These are phyloP conservation scores for Venusia cambrica DNA, from an alignment of 2,888 invertebrate species.

Conservation along the genomic window DNA sequence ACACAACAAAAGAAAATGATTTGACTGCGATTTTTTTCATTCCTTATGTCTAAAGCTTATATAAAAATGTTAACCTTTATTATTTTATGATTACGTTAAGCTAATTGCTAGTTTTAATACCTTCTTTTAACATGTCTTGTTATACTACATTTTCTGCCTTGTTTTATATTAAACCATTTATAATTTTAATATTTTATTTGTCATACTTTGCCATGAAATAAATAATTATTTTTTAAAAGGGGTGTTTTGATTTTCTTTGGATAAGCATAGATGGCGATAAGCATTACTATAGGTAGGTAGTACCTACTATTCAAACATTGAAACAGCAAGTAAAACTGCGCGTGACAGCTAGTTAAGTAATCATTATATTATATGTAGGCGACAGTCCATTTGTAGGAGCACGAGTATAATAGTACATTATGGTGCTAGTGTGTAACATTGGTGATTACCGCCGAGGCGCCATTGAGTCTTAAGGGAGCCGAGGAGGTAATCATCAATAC, in stretches of 20 bases:
- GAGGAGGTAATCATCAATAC: too few relatives aligned
- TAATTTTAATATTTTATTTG: conserved; percentile 43
- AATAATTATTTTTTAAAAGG: conserved; percentile 45
- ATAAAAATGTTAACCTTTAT: conserved; percentile 17
- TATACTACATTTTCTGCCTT: conserved; percentile 39
- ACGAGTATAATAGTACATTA: too few relatives aligned
- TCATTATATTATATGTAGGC: too few relatives aligned
- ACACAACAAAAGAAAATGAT: conserved; percentile 52
- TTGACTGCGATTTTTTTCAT: conserved; percentile 29
- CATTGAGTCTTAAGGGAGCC: too few relatives aligned
- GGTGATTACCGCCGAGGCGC: too few relatives aligned
- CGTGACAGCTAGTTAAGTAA: too few relatives aligned
- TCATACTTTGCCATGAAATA: conserved; percentile 73
- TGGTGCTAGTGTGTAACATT: too few relatives aligned
- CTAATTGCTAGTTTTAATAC: conserved; percentile 64
- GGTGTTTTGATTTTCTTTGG: conserved; percentile 32
- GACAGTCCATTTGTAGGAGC: too few relatives aligned
- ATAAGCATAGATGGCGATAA: too few relatives aligned
- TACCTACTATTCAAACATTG: background rate
- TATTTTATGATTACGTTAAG: conserved; percentile 37
- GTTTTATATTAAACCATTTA: conserved; percentile 32
- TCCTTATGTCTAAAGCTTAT: conserved; percentile 27
- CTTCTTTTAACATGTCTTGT: conserved; percentile 56
- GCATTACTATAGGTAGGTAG: too few relatives aligned
- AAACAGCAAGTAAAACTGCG: conserved; percentile 2